phyloP scores from a whole-genome alignment of 2,888 invertebrate species.

The Busseola fusca region DNA sequence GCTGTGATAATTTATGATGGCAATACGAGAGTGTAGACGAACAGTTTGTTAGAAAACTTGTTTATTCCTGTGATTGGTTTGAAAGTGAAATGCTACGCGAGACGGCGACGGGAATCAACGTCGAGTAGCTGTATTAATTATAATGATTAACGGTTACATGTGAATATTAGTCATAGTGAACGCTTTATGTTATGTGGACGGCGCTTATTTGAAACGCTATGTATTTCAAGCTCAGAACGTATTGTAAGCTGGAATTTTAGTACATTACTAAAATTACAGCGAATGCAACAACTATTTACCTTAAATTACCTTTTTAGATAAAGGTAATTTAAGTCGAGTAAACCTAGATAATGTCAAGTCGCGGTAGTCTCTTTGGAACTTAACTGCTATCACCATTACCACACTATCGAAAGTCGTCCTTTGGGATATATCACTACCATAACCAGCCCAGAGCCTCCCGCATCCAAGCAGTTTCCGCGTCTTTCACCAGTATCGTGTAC shows the following conservation, averaged over 20 bases:
- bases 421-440: too few species aligned
- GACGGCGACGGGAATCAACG: slow-evolving; percentile 27
- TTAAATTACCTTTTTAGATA: not conserved
- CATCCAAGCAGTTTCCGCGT: not conserved
- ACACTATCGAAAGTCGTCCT: not conserved
- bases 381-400: not conserved
- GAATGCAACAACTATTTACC: not conserved
- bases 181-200: not conserved
- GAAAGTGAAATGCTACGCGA: slow-evolving; percentile 50
- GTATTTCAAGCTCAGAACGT: not conserved
- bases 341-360: not conserved
- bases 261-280: not conserved
- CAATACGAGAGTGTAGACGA: slow-evolving; percentile 10
- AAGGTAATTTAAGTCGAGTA: too few species aligned
- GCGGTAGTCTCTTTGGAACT: not conserved
- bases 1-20: slow-evolving; percentile 37
- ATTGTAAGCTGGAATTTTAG: not conserved
- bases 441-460: not conserved
- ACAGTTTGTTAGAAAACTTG: slow-evolving; percentile 51
- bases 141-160: slow-evolving; percentile 46
- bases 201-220: slow-evolving; percentile 17
- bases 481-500: not conserved
- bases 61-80: slow-evolving; percentile 55
- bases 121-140: slow-evolving; percentile 36
- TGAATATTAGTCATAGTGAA: slow-evolving; percentile 18